Percentiles rank a stretch among this genome's conserved stretches.
These are phyloP conservation scores for Urechis unicinctus DNA, from an alignment of 2,888 invertebrate genomes.

Conservation along the genomic window DNA sequence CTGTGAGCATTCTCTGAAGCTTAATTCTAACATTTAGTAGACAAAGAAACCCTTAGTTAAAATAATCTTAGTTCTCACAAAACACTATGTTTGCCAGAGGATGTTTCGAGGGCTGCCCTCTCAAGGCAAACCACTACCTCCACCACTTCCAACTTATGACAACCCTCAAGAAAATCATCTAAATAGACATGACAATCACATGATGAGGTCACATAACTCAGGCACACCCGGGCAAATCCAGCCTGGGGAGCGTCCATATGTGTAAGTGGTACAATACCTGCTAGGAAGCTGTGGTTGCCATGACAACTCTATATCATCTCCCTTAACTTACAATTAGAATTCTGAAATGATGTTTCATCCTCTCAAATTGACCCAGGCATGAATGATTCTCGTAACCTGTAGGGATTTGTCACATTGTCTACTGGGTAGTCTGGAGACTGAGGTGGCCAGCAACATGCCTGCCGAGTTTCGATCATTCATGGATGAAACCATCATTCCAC, in stretches of 20 bases:
- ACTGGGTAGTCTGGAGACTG: conserved; percentile 9
- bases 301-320: no score
- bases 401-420: conserved; percentile 7
- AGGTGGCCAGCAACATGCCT: conserved; percentile 6
- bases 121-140: background rate
- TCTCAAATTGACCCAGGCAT: no score
- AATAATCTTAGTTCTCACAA: no score
- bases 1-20: background rate
- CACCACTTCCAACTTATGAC: conserved; percentile 5
- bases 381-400: no score
- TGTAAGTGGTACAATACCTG: background rate
- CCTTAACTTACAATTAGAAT: no score
- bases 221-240: no score
- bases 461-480: conserved; percentile 31
- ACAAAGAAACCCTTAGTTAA: background rate
- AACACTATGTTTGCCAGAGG: background rate
- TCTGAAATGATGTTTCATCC: no score
- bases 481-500: conserved; percentile 17
- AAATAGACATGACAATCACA: no score
- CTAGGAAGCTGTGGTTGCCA: background rate
- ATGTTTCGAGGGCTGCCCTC: background rate
- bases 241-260: no score
- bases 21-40: background rate
- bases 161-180: conserved; percentile 1
- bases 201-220: no score